These are phyloP conservation scores for Perdita meconis DNA, from an alignment of 2,888 invertebrate genomes.

Conservation along the genomic window DNA sequence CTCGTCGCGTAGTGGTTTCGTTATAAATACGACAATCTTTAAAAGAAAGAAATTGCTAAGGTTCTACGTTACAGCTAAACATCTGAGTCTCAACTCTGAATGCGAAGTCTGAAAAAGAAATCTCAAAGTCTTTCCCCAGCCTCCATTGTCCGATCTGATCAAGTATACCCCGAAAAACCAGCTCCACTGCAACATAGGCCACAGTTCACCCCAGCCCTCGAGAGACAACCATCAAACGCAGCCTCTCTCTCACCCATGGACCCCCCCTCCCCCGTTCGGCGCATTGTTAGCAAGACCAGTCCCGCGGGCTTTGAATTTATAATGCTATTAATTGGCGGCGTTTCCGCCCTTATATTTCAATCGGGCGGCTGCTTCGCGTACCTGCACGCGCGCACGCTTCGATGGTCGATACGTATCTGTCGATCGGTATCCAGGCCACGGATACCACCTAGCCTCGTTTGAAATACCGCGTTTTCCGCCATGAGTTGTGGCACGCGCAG, in stretches of 20 bases:
- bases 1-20: no score
- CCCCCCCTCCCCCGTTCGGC: conserved; percentile 35
- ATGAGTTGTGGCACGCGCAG: conserved; percentile 46
- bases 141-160: no score
- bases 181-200: no score
- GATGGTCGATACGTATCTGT: conserved; percentile 34
- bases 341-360: conserved; percentile 80
- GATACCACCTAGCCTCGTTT: conserved; percentile 36
- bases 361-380: conserved; percentile 49
- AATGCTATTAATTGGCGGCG: conserved; percentile 79
- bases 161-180: no score
- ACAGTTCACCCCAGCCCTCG: not conserved
- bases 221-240: not conserved
- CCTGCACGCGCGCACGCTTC: conserved; percentile 22
- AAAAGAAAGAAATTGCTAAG: no score
- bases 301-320: conserved; percentile 74
- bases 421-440: conserved; percentile 49
- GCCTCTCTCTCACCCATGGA: conserved; percentile 25
- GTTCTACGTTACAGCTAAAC: no score
- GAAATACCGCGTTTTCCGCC: conserved; percentile 25
- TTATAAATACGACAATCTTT: no score
- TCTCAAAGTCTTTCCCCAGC: no score
- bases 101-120: no score
- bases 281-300: conserved; percentile 77
- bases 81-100: no score